phyloP scores from a whole-genome alignment of 2,797 vertebrate genomes.

The Leptoclinus maculatus region DNA sequence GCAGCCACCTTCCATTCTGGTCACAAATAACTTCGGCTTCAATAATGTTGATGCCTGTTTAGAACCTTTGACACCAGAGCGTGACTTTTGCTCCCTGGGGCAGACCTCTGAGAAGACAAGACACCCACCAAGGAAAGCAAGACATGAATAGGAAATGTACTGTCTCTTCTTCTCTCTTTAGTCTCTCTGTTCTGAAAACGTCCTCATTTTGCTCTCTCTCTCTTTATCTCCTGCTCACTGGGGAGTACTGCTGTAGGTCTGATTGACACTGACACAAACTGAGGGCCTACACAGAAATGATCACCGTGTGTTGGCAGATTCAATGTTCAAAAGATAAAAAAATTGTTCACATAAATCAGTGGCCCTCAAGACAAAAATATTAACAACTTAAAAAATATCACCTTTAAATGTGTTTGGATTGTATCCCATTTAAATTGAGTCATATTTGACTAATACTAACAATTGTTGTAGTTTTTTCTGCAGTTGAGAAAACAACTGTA shows the following conservation, averaged over 20 bases:
- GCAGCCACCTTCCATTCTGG: slow-evolving; percentile 20
- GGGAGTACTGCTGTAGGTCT: slow-evolving; percentile 19
- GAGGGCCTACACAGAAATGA: background rate
- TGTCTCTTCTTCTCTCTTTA: slow-evolving; percentile 19
- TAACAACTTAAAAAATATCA: background rate
- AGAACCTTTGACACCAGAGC: slow-evolving; percentile 64
- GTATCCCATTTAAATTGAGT: background rate
- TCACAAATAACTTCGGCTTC: slow-evolving; percentile 66
- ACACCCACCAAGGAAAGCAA: slow-evolving; percentile 30
- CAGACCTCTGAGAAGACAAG: slow-evolving; percentile 54
- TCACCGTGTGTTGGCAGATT: slow-evolving; percentile 1
- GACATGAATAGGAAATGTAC: slow-evolving; percentile 59
- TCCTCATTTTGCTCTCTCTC: background rate
- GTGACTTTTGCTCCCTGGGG: slow-evolving; percentile 42
- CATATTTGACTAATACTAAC: background rate
- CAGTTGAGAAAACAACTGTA: background rate
- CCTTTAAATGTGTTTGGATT: background rate
- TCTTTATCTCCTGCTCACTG: slow-evolving; percentile 26
- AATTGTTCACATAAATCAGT: background rate
- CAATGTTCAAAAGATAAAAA: slow-evolving; percentile 2
- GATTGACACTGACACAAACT: slow-evolving; percentile 22
- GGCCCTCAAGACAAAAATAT: background rate
- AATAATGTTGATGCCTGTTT: slow-evolving; percentile 57
- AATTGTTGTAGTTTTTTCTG: background rate
- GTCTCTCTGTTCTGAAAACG: slow-evolving; percentile 17